A percentile compares a stretch with the other conserved stretches of the same genome.
Evolutionary conservation across 2,113 vertebrate genomes (phyloP).

Genomic region (Furnarius figulus): DNA sequence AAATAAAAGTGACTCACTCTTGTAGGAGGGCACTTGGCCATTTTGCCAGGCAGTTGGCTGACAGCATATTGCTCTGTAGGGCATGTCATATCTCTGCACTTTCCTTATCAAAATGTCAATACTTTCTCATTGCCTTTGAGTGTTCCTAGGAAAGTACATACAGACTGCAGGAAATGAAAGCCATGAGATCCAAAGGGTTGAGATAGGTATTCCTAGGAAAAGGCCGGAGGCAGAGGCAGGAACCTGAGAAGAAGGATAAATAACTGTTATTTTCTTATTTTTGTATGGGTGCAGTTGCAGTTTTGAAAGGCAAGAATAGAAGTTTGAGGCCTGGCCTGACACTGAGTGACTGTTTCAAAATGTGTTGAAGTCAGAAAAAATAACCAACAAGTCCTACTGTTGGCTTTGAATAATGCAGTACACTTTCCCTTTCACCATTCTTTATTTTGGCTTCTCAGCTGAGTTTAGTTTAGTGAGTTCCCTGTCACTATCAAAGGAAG

Average conservation of each 20-base stretch:
- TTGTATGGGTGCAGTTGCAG: background rate
- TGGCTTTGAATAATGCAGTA: background rate
- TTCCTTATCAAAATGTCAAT: conserved; percentile 62
- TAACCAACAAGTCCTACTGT: background rate
- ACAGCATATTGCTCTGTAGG: background rate
- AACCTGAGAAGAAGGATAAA: background rate
- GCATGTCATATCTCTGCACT: background rate
- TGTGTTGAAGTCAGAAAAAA: background rate
- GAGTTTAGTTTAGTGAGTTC: background rate
- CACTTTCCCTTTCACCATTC: background rate
- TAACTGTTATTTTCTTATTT: background rate
- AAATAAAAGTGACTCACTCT: background rate
- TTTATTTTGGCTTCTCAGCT: background rate
- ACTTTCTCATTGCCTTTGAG: conserved; percentile 25
- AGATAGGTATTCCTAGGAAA: background rate
- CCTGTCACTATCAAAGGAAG: background rate
- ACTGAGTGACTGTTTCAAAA: background rate
- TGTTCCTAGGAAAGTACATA: conserved; percentile 19
- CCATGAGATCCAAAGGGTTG: conserved; percentile 5
- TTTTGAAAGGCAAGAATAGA: background rate
- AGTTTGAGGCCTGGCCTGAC: background rate
- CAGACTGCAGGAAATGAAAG: conserved; percentile 4
- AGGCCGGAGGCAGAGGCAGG: background rate
- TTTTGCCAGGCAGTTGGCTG: background rate
- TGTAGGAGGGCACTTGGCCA: background rate